These are phyloP conservation scores for Dichetophora obliterata DNA, from an alignment of 2,888 invertebrate genomes.

Conservation along the genomic window DNA sequence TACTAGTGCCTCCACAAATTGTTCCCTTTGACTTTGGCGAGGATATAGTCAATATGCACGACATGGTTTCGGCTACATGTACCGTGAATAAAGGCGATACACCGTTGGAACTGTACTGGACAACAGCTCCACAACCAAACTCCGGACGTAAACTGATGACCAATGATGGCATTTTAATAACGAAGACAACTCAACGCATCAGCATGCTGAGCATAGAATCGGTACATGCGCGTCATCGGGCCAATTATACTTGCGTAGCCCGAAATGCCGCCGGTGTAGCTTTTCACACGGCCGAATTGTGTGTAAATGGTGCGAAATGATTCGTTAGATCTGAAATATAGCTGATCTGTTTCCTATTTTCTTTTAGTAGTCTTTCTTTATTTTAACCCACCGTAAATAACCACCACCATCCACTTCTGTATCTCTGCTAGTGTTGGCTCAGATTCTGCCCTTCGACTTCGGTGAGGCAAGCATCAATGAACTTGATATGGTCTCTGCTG, in stretches of 20 bases:
- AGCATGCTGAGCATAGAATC: constrained; percentile 79
- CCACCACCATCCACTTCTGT: not conserved
- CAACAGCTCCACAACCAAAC: constrained; percentile 70
- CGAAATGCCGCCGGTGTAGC: constrained; percentile 78
- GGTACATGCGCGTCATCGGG: constrained; percentile 78
- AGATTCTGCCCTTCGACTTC: constrained; percentile 80
- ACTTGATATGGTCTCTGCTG: constrained; percentile 78
- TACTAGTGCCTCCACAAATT: constrained; percentile 82
- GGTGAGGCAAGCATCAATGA: constrained; percentile 79
- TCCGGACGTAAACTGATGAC: constrained; percentile 73
- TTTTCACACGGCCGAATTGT: constrained; percentile 78
- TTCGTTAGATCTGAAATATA: not conserved
- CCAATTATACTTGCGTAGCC: constrained; percentile 82
- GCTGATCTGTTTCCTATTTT: not conserved
- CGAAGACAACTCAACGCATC: constrained; percentile 75
- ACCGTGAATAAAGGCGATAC: constrained; percentile 83
- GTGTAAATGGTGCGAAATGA: constrained; percentile 76
- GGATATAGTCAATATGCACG: constrained; percentile 81
- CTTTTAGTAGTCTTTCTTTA: not conserved
- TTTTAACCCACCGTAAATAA: not conserved
- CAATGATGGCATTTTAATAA: constrained; percentile 75
- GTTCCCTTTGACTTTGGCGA: constrained; percentile 83
- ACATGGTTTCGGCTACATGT: constrained; percentile 80
- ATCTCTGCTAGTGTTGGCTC: constrained; percentile 74
- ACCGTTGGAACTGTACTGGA: constrained; percentile 82